Conservation (phyloP, 2,888 invertebrate species). For the Stegana nigrithorax region DNA sequence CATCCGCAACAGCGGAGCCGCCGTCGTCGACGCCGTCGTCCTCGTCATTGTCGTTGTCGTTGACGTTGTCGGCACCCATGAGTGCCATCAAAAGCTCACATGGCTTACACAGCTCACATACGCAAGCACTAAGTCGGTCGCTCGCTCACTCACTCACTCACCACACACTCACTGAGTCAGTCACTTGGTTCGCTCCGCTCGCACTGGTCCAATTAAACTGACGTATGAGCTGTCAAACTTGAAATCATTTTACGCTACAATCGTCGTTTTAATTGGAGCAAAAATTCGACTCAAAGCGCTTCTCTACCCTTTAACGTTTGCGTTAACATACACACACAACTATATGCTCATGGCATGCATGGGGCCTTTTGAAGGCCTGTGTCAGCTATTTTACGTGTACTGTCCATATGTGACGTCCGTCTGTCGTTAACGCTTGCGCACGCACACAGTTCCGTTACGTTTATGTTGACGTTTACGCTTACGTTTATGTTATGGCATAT, state of each 20-base stretch:
- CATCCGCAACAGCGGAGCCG: no score
- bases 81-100: conserved; percentile 38
- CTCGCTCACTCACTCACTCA: not conserved
- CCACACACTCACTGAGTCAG: not conserved
- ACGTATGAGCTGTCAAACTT: conserved; percentile 52
- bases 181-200: no score
- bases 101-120: conserved; percentile 57
- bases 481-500: not conserved
- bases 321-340: not conserved
- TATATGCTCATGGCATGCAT: not conserved
- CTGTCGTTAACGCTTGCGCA: not conserved
- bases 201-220: conserved; percentile 54
- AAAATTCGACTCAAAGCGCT: conserved; percentile 30
- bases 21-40: not conserved
- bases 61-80: conserved; percentile 1
- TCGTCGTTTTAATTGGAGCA: conserved; percentile 55
- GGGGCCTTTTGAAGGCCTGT: not conserved
- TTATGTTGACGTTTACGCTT: not conserved
- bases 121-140: conserved; percentile 20
- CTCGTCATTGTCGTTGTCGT: not conserved
- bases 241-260: conserved; percentile 48
- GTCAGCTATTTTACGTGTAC: conserved; percentile 15
- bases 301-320: conserved; percentile 17
- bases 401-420: conserved; percentile 1
- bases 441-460: not conserved